Evolutionary conservation across 1,140 invertebrate genomes (phyloP).

Genomic region (Marisa cornuarietis): DNA sequence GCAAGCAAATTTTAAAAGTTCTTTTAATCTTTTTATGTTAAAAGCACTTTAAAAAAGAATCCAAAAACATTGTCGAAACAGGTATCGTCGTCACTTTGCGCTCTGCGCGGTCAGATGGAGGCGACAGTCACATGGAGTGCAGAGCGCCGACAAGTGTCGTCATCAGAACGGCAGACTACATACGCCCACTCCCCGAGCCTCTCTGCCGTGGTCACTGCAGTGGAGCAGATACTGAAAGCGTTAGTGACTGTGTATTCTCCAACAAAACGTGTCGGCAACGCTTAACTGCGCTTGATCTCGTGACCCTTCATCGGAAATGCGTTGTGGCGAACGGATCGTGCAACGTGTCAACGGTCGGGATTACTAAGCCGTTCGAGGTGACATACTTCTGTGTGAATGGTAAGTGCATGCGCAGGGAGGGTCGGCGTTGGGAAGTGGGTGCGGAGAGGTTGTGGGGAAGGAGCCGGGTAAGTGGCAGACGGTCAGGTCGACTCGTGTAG

Average conservation of each 20-base stretch:
- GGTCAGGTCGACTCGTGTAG: too few species aligned
- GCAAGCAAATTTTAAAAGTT: too few species aligned
- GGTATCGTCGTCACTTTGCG: too few species aligned
- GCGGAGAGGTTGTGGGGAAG: too few species aligned
- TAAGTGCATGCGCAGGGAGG: background rate
- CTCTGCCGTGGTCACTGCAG: background rate
- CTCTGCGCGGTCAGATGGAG: too few species aligned
- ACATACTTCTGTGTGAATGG: slow-evolving; percentile 13
- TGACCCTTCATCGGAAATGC: slow-evolving; percentile 5
- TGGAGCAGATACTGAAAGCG: too few species aligned
- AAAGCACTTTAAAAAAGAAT: too few species aligned
- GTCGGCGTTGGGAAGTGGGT: too few species aligned
- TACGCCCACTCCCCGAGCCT: background rate
- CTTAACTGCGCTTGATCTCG: background rate
- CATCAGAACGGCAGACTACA: background rate
- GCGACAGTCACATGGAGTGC: background rate
- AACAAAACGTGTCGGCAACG: background rate
- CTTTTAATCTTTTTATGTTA: too few species aligned
- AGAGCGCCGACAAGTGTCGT: background rate
- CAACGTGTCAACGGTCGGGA: background rate
- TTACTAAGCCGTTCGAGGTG: slow-evolving; percentile 1
- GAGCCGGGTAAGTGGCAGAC: too few species aligned
- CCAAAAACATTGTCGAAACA: too few species aligned
- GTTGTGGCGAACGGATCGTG: background rate
- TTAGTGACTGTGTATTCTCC: too few species aligned